Evolutionary conservation across 2,888 invertebrate species (phyloP), one percentile per base, ranked within the genome.

Genomic region (Rhabditophanes sp.): DNA sequence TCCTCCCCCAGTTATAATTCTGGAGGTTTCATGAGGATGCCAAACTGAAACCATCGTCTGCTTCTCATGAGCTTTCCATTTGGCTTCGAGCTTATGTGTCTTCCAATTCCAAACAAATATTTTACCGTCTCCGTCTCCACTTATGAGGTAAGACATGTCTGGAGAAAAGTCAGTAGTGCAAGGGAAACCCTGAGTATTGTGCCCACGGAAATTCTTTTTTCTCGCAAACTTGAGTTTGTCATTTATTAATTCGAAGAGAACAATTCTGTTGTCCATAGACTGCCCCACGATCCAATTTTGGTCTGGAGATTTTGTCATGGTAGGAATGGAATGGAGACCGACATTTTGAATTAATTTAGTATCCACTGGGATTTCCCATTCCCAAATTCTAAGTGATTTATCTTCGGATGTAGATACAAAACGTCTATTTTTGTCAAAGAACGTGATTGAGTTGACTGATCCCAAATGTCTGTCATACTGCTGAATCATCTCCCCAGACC

Each of bases 301-400:
- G 72, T 93, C 93, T 1, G 90, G 93, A 0, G 90, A 80, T 4
- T 79, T 75, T 0, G 85, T 82, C 0, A 93, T 90, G 0, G 87
- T 80, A 0, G 96, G 96, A 78, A 96, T 83, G 4, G 93, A 90
- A 69, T 99, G 96, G 85, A 99, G 88, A 0, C 84, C 78, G 0
- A 96, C 93, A 69, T 99, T 96, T 1, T 96, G 96, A 47, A 99
- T 93, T 68, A 96, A 88, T 67, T 99, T 99, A 80, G 96, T 96
- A 68, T 99, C 96, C 1, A 96, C 96, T 0, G 72, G 72, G 40
- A 72, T 67, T 66, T 63, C 79, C 93, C 96, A 96, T 73, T 99
- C 96, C 96, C 96, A 99, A 29, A 99, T 88, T 32, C 96, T 73
- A 50, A 99, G 73, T 65, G 87, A 88, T 70, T 99, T 99, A 68